Evolutionary conservation across 2,888 invertebrate species (phyloP).

Genomic region (Geophilus truncorum): DNA sequence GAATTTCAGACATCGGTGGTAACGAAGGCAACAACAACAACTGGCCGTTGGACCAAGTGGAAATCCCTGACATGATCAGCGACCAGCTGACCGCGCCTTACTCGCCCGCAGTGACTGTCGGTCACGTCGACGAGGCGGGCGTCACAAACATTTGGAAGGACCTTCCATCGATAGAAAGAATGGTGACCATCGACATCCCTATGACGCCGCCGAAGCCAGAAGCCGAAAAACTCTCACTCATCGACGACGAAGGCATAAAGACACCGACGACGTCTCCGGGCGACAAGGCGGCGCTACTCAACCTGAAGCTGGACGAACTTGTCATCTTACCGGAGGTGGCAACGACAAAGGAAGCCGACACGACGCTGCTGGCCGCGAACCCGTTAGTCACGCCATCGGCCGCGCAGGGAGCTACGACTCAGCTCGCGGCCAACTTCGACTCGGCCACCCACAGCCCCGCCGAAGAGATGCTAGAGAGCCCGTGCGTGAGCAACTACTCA

Average conservation of each 20-base stretch:
- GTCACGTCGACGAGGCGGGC: neutral
- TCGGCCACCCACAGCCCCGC: slow-evolving; percentile 74
- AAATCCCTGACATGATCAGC: neutral
- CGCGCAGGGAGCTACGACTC: neutral
- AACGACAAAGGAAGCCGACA: neutral
- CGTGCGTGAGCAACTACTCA: slow-evolving; percentile 53
- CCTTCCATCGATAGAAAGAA: neutral
- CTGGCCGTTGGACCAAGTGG: neutral
- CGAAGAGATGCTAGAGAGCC: slow-evolving; percentile 64
- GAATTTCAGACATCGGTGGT: neutral
- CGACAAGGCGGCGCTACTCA: neutral
- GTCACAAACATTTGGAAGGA: neutral
- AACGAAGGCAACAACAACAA: neutral
- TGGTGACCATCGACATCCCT: neutral
- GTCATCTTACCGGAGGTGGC: neutral
- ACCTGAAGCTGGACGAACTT: neutral
- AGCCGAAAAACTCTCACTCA: too few species aligned
- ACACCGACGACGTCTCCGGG: too few species aligned
- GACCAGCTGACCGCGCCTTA: neutral
- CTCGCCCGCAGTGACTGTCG: neutral
- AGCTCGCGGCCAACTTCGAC: slow-evolving; percentile 33
- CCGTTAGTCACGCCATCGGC: neutral
- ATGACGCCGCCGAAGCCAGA: neutral
- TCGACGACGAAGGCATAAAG: too few species aligned
- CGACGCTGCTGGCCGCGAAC: neutral